These are phyloP conservation scores for Habropoda laboriosa DNA, from an alignment of 1,140 invertebrate genomes.

Conservation along the genomic window DNA sequence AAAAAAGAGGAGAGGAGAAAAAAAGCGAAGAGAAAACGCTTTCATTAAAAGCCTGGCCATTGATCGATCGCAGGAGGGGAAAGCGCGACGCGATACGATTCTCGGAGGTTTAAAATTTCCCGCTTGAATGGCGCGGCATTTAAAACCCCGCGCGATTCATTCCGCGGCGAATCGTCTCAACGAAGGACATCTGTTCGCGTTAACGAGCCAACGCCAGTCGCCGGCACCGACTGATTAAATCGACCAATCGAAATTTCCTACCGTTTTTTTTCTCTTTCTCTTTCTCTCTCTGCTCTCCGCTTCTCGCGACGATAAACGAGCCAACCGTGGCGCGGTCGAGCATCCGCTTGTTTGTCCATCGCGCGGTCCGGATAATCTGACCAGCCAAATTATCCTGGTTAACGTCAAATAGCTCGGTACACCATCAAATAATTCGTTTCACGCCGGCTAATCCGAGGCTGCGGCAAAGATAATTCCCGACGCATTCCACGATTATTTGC, in stretches of 20 bases:
- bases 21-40: background rate
- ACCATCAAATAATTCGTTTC: constrained; percentile 51
- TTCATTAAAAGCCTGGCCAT: background rate
- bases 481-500: constrained; percentile 50
- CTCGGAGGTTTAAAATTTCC: background rate
- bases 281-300: rapidly evolving
- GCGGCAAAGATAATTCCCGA: constrained; percentile 45
- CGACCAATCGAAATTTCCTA: too few relatives aligned
- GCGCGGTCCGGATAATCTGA: constrained; percentile 36
- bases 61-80: background rate
- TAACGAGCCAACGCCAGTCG: background rate
- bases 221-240: background rate
- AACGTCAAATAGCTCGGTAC: constrained; percentile 51
- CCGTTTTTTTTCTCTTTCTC: background rate
- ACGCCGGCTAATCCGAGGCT: constrained; percentile 45
- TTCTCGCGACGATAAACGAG: background rate
- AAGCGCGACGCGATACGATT: background rate
- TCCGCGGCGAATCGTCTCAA: background rate
- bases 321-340: background rate
- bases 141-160: background rate
- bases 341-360: constrained; percentile 32
- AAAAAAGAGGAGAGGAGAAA: background rate
- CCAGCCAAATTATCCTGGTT: constrained; percentile 46
- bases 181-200: background rate
- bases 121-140: background rate